phyloP scores from a whole-genome alignment of 2,113 vertebrate species.

The Pygoscelis adeliae region DNA sequence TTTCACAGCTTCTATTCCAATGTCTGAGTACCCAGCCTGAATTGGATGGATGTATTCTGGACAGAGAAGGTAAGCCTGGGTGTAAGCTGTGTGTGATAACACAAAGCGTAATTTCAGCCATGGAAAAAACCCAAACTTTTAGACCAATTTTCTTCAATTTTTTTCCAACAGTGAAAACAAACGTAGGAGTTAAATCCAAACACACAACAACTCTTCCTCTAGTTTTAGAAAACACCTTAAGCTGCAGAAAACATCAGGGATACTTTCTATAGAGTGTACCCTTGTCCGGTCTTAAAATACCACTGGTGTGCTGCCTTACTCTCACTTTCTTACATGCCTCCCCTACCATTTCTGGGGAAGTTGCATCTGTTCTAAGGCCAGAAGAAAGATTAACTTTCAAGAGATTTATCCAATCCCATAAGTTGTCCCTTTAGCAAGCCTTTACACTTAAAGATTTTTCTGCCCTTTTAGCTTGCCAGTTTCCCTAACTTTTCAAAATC shows the following conservation, averaged over 20 bases:
- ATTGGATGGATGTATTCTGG: not conserved
- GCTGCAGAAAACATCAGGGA: not conserved
- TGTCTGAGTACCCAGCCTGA: not conserved
- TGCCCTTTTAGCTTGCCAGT: not conserved
- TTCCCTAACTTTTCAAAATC: not conserved
- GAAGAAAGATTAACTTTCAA: not conserved
- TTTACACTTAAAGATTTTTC: not conserved
- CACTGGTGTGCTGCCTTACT: not conserved
- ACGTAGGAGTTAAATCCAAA: not conserved
- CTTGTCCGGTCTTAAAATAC: not conserved
- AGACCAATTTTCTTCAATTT: not conserved
- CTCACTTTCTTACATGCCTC: not conserved
- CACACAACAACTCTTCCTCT: not conserved
- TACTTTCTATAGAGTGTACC: not conserved
- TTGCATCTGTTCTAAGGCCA: not conserved
- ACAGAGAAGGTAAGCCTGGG: not conserved
- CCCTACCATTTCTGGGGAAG: not conserved
- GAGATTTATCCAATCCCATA: not conserved
- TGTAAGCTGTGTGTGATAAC: not conserved
- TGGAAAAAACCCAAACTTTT: not conserved
- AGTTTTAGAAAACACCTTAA: not conserved
- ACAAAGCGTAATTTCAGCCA: not conserved
- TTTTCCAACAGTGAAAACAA: not conserved
- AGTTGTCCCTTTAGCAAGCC: not conserved
- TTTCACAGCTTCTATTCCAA: not conserved